Conservation (phyloP, 2,797 vertebrate species). For the Limosa lapponica region DNA sequence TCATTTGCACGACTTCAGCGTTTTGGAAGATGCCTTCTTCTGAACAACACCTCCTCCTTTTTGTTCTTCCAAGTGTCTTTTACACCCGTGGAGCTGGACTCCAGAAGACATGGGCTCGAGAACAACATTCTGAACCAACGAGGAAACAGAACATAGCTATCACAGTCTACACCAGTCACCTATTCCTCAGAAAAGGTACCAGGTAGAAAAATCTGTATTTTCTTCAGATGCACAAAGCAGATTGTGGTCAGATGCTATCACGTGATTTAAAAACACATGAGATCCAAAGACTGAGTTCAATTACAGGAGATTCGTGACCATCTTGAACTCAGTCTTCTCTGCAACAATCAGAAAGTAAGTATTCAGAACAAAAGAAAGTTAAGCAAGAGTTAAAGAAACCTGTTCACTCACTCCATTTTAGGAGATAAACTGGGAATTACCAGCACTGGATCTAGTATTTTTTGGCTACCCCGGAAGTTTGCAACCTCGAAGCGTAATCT, state of each 20-base stretch:
- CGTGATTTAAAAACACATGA: not conserved
- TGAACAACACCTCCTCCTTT: not conserved
- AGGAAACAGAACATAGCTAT: not conserved
- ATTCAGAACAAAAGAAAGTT: not conserved
- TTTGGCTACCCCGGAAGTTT: not conserved
- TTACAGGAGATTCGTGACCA: not conserved
- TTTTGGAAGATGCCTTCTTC: not conserved
- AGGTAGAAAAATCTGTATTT: not conserved
- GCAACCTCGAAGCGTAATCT: not conserved
- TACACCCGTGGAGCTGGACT: not conserved
- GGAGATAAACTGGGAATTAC: not conserved
- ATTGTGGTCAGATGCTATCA: not conserved
- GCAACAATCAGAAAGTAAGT: not conserved
- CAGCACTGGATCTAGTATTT: not conserved
- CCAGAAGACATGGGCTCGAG: not conserved
- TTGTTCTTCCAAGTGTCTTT: not conserved
- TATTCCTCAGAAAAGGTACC: not conserved
- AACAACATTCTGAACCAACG: not conserved
- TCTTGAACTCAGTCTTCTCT: not conserved
- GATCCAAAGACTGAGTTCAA: not conserved
- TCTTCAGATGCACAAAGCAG: not conserved
- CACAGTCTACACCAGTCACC: not conserved
- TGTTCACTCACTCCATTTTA: not conserved
- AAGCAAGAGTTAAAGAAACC: not conserved
- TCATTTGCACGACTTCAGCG: not conserved